phyloP scores from a whole-genome alignment of 2,888 invertebrate species.

The Terebella lapidaria region DNA sequence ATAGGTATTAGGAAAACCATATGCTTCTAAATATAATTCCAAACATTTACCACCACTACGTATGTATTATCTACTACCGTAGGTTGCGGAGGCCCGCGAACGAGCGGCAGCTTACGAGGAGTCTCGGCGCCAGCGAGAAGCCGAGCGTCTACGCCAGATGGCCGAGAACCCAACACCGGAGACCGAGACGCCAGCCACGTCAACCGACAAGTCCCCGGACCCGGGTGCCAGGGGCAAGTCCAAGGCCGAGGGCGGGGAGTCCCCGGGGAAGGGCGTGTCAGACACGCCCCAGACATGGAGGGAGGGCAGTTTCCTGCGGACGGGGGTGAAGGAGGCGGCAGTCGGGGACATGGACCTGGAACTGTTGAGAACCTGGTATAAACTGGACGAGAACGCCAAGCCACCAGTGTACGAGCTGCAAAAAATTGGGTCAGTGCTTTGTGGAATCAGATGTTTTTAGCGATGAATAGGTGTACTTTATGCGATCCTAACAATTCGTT shows the following conservation, averaged over 20 bases:
- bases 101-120: conserved; percentile 3
- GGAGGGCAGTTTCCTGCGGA: neutral
- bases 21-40: too few species aligned
- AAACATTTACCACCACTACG: too few species aligned
- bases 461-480: neutral
- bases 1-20: too few species aligned
- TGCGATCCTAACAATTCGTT: too few species aligned
- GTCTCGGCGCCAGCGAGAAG: neutral
- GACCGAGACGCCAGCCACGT: too few species aligned
- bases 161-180: too few species aligned
- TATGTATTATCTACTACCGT: too few species aligned
- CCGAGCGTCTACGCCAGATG: neutral
- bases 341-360: conserved; percentile 7
- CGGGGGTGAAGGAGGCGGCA: neutral
- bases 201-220: too few species aligned
- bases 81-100: conserved; percentile 2
- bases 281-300: neutral
- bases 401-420: conserved; percentile 20
- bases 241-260: neutral
- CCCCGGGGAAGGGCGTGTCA: neutral
- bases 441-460: too few species aligned
- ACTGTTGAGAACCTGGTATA: conserved; percentile 18
- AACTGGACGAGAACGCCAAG: conserved; percentile 16
- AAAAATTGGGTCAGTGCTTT: conserved; percentile 16
- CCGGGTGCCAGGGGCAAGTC: neutral